Evolutionary conservation across 2,113 vertebrate species (phyloP).

Genomic region (Albula glossodonta): DNA sequence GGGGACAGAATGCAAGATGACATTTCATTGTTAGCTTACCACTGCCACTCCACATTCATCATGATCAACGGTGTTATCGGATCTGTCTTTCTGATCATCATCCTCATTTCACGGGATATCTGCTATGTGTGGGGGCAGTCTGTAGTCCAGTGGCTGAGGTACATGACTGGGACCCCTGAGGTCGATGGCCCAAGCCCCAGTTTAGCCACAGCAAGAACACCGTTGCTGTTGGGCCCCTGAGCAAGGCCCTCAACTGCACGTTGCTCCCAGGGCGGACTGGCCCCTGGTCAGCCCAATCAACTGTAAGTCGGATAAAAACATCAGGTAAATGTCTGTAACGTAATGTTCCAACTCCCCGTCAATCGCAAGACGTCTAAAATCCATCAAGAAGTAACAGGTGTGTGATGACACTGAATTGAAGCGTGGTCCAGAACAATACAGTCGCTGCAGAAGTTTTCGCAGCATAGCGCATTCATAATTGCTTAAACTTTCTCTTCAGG

Average conservation of each 20-base stretch:
- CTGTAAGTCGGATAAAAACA: no score
- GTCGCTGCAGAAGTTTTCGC: not conserved
- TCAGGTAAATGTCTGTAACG: no score
- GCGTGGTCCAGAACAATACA: not conserved
- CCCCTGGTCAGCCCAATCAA: no score
- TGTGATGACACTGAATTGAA: not conserved
- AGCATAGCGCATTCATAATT: not conserved
- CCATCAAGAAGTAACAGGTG: not conserved
- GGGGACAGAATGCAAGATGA: not conserved
- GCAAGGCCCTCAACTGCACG: no score
- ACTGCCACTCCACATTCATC: not conserved
- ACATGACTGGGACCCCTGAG: no score
- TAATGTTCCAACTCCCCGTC: not conserved
- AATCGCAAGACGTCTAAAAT: not conserved
- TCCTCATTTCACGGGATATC: no score
- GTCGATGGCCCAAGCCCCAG: no score
- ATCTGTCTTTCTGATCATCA: not conserved
- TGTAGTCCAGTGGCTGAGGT: no score
- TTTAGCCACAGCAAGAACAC: no score
- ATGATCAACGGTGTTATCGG: not conserved
- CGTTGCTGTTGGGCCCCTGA: no score
- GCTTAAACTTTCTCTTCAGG: not conserved
- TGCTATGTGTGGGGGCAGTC: no score
- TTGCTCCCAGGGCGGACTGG: no score
- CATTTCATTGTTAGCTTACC: not conserved